Evolutionary conservation across 2,113 vertebrate species (phyloP).

Genomic region (Empidonax alnorum): DNA sequence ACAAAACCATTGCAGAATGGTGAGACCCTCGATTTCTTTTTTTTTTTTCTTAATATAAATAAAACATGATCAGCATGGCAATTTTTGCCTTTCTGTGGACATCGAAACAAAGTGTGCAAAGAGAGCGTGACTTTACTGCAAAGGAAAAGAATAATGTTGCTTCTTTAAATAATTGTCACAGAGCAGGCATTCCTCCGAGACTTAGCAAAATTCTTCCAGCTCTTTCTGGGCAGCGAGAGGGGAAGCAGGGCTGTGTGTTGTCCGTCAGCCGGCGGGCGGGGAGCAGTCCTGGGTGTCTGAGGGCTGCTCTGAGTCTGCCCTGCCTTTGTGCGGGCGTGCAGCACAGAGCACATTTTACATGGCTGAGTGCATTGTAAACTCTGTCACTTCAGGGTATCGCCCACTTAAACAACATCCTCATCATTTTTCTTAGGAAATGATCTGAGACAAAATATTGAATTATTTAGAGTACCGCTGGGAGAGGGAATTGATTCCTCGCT

Average conservation of each 20-base stretch:
- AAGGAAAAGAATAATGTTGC: neutral
- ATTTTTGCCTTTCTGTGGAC: neutral
- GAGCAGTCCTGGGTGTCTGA: fast-evolving
- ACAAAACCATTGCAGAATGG: neutral
- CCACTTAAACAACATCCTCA: constrained; percentile 61
- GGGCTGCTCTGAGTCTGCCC: neutral
- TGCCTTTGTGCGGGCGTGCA: neutral
- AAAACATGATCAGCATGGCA: neutral
- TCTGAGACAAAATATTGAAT: constrained; percentile 71
- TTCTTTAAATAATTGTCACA: neutral
- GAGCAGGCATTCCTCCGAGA: neutral
- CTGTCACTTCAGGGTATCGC: constrained; percentile 52
- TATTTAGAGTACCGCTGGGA: constrained; percentile 64
- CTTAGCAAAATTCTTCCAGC: neutral
- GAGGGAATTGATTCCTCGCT: constrained; percentile 61
- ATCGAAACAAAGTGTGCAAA: neutral
- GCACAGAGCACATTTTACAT: neutral
- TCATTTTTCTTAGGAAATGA: constrained; percentile 67
- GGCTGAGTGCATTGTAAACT: constrained; percentile 14
- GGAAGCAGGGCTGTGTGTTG: neutral
- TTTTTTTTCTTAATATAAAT: neutral
- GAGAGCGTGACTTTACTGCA: neutral
- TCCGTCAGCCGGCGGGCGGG: neutral
- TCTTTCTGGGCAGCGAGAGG: neutral
- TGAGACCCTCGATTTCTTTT: neutral